A percentile compares a stretch with the other conserved stretches of the same genome.
Conservation (phyloP, 2,888 invertebrate species). For the Troglohyphantes excavatus region DNA sequence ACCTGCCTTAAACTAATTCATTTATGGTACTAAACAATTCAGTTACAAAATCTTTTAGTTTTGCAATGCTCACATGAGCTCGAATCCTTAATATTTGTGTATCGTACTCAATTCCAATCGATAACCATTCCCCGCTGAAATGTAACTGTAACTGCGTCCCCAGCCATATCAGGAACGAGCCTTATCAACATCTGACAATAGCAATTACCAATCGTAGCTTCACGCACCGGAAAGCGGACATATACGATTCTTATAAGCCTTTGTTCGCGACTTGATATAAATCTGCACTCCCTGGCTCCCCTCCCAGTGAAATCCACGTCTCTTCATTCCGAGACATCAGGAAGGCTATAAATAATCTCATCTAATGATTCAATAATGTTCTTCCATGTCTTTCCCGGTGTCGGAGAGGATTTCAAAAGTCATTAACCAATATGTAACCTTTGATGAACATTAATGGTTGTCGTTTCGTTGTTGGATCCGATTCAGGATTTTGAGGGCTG, state of each 20-base stretch:
- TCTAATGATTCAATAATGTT: constrained; percentile 73
- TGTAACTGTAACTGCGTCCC: not conserved
- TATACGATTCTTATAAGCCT: not conserved
- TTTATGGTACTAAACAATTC: no score
- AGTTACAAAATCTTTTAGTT: no score
- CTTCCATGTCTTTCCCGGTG: constrained; percentile 28
- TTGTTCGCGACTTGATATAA: constrained; percentile 39
- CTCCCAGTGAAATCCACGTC: constrained; percentile 6
- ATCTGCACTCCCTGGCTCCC: constrained; percentile 25
- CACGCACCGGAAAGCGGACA: not conserved
- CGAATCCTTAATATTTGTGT: no score
- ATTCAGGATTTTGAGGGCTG: constrained; percentile 14
- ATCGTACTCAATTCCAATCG: not conserved
- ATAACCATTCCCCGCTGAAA: constrained; percentile 2
- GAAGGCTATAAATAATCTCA: constrained; percentile 57
- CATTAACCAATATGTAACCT: constrained; percentile 68
- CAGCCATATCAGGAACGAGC: constrained; percentile 25
- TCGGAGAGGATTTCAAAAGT: constrained; percentile 49
- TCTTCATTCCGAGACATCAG: constrained; percentile 41
- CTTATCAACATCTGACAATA: constrained; percentile 25
- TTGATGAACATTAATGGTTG: constrained; percentile 73
- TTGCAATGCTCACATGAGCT: no score
- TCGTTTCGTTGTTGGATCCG: constrained; percentile 52
- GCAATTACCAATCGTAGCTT: constrained; percentile 26
- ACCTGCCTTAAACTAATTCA: no score